These are phyloP conservation scores for Baryphthengus martii DNA, from an alignment of 2,113 vertebrate species.

Conservation along the genomic window DNA sequence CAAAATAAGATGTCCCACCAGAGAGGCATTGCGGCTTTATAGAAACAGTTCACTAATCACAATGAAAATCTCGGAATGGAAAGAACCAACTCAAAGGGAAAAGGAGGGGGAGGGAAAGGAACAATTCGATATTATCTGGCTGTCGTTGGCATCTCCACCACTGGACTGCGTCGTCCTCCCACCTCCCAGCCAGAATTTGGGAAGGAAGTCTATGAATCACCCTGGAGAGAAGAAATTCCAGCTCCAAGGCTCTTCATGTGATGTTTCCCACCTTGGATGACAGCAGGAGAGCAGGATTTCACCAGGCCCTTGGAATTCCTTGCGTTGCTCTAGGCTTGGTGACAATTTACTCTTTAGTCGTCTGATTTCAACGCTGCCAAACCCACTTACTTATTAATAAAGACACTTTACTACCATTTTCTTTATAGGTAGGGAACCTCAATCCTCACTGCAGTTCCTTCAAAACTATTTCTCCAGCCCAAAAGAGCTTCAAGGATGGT, in stretches of 20 bases:
- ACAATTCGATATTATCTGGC: background rate
- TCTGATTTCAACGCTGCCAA: background rate
- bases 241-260: background rate
- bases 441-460: background rate
- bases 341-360: background rate
- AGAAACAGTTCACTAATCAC: background rate
- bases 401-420: background rate
- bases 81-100: background rate
- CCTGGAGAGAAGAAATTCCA: background rate
- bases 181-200: background rate
- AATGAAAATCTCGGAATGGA: background rate
- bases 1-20: background rate
- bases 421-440: no score
- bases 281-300: background rate
- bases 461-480: background rate
- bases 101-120: background rate
- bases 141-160: background rate
- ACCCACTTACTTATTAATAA: background rate
- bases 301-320: background rate
- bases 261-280: background rate
- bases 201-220: background rate
- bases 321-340: rapidly evolving
- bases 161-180: background rate
- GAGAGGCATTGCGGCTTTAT: background rate
- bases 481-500: background rate